These are phyloP conservation scores for Neodon shergylaensis DNA, from an alignment of 2,113 vertebrate species.

Conservation along the genomic window DNA sequence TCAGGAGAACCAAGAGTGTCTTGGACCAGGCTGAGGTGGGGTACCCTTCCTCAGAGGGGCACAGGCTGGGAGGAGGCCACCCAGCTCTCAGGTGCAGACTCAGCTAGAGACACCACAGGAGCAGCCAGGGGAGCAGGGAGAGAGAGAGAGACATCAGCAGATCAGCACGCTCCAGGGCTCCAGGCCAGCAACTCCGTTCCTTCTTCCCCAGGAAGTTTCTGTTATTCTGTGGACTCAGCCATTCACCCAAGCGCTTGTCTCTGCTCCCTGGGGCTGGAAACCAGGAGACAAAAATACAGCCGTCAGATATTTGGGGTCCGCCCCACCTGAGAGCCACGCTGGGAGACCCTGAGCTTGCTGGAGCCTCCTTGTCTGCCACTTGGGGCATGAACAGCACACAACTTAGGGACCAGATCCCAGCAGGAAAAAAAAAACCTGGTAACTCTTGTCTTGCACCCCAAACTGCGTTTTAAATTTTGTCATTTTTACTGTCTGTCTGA, in stretches of 20 bases:
- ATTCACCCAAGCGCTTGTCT: background rate
- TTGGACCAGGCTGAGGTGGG: too few species aligned
- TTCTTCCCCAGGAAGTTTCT: background rate
- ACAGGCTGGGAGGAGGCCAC: background rate
- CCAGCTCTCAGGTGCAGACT: background rate
- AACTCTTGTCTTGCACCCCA: background rate
- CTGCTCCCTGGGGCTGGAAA: background rate
- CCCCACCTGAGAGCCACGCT: background rate
- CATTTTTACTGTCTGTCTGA: background rate
- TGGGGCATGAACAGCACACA: background rate
- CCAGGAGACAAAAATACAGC: background rate
- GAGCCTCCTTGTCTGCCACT: background rate
- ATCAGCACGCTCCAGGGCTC: background rate
- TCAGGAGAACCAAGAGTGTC: background rate
- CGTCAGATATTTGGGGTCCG: too few species aligned
- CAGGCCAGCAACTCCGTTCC: background rate
- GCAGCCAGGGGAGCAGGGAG: too few species aligned
- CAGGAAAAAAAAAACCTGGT: background rate
- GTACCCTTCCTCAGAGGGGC: background rate
- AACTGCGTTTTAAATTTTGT: background rate
- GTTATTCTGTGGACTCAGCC: background rate
- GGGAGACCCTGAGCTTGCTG: rapidly evolving
- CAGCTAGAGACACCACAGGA: background rate
- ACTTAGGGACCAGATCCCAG: background rate
- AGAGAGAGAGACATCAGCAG: slow-evolving; percentile 5